Evolutionary conservation across 1,140 invertebrate genomes (phyloP), one percentile per base, ranked within the genome.

Genomic region (Batillaria attramentaria): DNA sequence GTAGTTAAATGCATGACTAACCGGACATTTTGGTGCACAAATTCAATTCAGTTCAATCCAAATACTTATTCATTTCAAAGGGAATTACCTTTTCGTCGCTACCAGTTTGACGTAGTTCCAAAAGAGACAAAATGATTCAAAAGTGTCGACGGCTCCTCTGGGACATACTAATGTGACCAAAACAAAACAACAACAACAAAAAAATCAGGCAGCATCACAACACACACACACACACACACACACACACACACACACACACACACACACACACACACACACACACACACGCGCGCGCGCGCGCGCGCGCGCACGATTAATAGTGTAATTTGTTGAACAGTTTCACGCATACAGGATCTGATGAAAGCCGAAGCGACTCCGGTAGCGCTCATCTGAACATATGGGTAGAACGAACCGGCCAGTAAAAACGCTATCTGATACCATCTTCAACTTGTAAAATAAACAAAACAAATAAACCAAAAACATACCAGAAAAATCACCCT

Each of bases 221-320:
- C 46, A 50, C 46, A 24, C 46, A 50, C 46, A 24, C 46, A 50
- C 46, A 24, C 46, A 50, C 46, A 24, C 46, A 50, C 46, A 24
- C 46, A 50, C 46, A 24, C 46, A 50, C 46, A 24, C 46, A 50
- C 46, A 24, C 46, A 50, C 46, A 24, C 46, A 50, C 46, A 50
- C 46, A 24, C 46, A 50, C 46, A 50, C 46, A 50, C 46, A 54
- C 46, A 54, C 46, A 54, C 46, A 54, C 46, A 54, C 46, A 54
- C 46, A 54, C 46, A 54, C 46, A 54, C 46, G n/a, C 46, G n/a
- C 46, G n/a, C 46, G n/a, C 46, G n/a, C 46, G n/a, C 46, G n/a
- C 46, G n/a, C n/a, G n/a, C n/a, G 16, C 16, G 46, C 0, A 16
- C 16, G 46, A 18, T n/a, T n/a, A 18, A 18, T 54, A 18, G 46